A percentile compares a stretch with the other conserved stretches of the same genome.
phyloP scores from a whole-genome alignment of 2,888 invertebrate species.

The Euphydryas editha region DNA sequence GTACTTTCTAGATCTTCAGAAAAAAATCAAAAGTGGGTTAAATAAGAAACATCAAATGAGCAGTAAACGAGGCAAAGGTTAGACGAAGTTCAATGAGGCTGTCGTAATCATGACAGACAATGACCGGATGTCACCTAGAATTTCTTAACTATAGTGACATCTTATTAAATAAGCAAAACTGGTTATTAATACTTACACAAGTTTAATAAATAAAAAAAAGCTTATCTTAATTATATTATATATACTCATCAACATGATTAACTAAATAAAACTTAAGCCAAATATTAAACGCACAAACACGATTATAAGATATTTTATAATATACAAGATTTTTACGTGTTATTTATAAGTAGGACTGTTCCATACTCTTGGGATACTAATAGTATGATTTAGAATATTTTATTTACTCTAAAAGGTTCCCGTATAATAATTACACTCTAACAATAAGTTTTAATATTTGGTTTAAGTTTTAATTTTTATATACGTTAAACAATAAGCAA shows the following conservation, averaged over 20 bases:
- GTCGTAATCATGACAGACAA: conserved; percentile 33
- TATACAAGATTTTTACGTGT: no score
- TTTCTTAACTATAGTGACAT: conserved; percentile 34
- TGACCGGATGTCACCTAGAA: conserved; percentile 44
- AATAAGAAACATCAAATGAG: neutral
- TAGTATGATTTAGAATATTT: no score
- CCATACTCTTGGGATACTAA: no score
- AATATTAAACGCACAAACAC: conserved; percentile 10
- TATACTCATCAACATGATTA: conserved; percentile 43
- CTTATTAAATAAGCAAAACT: conserved; percentile 35
- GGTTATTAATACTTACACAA: conserved; percentile 13
- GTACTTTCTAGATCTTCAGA: no score
- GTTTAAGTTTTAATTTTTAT: no score
- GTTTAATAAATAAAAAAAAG: no score
- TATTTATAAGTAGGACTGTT: no score
- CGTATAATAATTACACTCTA: no score
- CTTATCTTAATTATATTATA: conserved; percentile 44
- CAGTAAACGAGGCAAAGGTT: neutral
- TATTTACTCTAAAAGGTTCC: no score
- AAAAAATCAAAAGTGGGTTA: neutral
- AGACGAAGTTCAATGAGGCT: conserved; percentile 11
- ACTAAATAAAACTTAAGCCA: conserved; percentile 25
- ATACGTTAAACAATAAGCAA: neutral
- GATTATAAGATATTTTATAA: no score
- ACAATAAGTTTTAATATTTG: no score